Base-by-base conservation (phyloP, 2,797 vertebrate species). In the Melanotaenia trifasciata region DNA sequence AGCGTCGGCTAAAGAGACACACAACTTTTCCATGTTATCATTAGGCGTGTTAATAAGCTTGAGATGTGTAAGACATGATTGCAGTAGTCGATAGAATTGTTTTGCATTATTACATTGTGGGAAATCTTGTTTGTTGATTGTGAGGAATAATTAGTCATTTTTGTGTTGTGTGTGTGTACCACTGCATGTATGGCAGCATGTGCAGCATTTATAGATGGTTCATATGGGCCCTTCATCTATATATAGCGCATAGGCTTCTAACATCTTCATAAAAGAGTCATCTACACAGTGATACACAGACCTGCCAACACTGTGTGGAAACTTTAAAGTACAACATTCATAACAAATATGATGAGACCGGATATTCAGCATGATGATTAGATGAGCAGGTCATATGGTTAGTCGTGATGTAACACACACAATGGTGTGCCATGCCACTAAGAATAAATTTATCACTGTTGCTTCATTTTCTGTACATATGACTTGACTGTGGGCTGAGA, bases 21-120 rank as follows among this genome's bases (percentile, higher is more conserved):
- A 70, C 56, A 32, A 68, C 78, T 84, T 80, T 84, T 81, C 79
- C 77, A 79, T 74, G 85, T 89, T 84, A 87, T 87, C 77, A 78
- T 16, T 75, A 84, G 64, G 60, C 53, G 22, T 54, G 51, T 75
- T 88, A 85, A 89, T 89, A 84, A 85, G 80, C 64, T 40, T 0
- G 45, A 79, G 76, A 86, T 78, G 73, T 80, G 66, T 76, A 71
- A 36, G 71, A 84, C 83, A 79, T 58, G 72, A 90, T 87, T 81
- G 81, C 72, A 54, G 74, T 11, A 10, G 72, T 71, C 51, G 81
- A 88, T 86, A 76, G 59, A 60, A 67, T 85, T 87, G 51, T 81
- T 76, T 73, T 72, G 58, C 76, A 53, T 76, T 75, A 75, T 86
- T 87, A 79, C 24, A 76, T 8, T 76, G 62, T 33, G 58, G 58